Conservation (phyloP, 2,113 vertebrate genomes). For the Sinocyclocheilus rhinocerous region DNA sequence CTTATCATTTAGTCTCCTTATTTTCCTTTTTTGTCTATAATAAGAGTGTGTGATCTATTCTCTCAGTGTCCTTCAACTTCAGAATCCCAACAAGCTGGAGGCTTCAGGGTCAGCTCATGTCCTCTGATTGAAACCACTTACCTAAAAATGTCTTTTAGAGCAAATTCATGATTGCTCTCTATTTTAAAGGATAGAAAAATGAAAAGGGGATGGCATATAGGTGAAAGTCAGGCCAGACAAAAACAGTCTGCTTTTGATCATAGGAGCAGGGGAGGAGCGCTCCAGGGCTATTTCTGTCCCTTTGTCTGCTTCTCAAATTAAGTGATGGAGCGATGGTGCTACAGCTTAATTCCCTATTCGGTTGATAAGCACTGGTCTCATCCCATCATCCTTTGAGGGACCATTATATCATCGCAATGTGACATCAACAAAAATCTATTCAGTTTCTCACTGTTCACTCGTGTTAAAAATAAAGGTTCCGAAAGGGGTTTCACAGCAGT, state of each 20-base stretch:
- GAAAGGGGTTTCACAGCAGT: not conserved
- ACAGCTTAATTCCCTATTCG: conserved; percentile 44
- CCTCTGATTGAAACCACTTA: conserved; percentile 7
- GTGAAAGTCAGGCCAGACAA: conserved; percentile 42
- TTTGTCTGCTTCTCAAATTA: conserved; percentile 59
- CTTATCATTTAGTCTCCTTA: not conserved
- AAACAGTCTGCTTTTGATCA: conserved; percentile 59
- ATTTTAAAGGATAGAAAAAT: too few species aligned
- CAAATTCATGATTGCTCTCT: conserved; percentile 17
- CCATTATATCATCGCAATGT: conserved; percentile 50
- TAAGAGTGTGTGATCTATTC: not conserved
- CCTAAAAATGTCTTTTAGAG: conserved; percentile 1
- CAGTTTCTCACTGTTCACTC: conserved; percentile 40
- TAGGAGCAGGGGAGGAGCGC: conserved; percentile 33
- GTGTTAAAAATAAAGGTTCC: not conserved
- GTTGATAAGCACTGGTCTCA: conserved; percentile 51
- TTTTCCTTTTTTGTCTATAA: not conserved
- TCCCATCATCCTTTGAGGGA: conserved; percentile 49
- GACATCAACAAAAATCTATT: conserved; percentile 47
- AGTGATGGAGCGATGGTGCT: conserved; percentile 46
- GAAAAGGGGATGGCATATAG: not conserved
- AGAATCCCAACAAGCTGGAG: not conserved
- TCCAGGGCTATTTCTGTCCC: conserved; percentile 57
- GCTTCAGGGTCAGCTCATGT: not conserved
- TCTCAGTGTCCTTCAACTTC: not conserved